A percentile compares a stretch with the other conserved stretches of the same genome.
These are phyloP conservation scores for Sesamia nonagrioides DNA, from an alignment of 1,140 invertebrate genomes.

Conservation along the genomic window DNA sequence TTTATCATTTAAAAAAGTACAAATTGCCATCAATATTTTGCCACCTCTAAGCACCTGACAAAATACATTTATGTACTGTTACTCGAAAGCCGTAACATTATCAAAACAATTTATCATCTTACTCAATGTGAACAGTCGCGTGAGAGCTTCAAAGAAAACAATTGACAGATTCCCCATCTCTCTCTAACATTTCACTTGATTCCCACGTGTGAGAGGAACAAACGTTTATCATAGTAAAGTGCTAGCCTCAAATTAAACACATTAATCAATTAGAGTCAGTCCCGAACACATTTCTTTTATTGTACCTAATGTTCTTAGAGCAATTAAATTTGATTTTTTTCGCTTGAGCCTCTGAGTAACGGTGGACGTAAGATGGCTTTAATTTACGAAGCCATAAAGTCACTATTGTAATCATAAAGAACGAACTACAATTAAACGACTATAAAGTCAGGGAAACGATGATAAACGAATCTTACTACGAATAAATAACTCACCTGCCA, in stretches of 20 bases:
- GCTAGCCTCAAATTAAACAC: slow-evolving; percentile 58
- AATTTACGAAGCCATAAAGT: not conserved
- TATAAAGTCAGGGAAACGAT: not conserved
- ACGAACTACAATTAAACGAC: not conserved
- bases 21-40: slow-evolving; percentile 21
- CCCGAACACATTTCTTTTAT: slow-evolving; percentile 59
- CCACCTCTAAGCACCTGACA: slow-evolving; percentile 16
- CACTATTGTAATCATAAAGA: not conserved
- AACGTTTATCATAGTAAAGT: slow-evolving; percentile 46
- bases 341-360: slow-evolving; percentile 33
- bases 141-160: slow-evolving; percentile 59
- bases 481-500: slow-evolving; percentile 1
- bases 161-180: slow-evolving; percentile 50
- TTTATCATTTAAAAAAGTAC: slow-evolving; percentile 12
- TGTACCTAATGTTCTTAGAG: slow-evolving; percentile 52
- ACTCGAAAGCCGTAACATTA: slow-evolving; percentile 52
- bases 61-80: slow-evolving; percentile 42
- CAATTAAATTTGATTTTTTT: slow-evolving; percentile 61
- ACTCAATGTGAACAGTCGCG: slow-evolving; percentile 54
- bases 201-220: slow-evolving; percentile 48
- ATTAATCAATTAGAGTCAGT: slow-evolving; percentile 63
- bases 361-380: not conserved
- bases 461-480: not conserved
- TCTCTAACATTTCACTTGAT: slow-evolving; percentile 24
- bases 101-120: slow-evolving; percentile 65